These are phyloP conservation scores for Sinodicranocentrus sp. DNA, from an alignment of 2,888 invertebrate genomes.

Conservation along the genomic window DNA sequence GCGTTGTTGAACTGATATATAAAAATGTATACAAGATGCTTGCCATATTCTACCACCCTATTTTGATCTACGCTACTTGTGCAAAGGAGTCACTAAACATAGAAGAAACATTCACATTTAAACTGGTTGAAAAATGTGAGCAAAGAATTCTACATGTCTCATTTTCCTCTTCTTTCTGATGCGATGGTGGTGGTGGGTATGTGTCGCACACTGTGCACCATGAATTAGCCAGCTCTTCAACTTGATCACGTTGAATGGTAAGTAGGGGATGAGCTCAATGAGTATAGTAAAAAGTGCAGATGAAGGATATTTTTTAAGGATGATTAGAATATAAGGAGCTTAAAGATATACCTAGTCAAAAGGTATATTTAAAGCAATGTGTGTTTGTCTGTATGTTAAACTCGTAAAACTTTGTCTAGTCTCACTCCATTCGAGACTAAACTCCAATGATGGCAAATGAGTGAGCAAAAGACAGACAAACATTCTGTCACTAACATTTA, in stretches of 20 bases:
- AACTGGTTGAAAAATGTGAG: constrained; percentile 40
- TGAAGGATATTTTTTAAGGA: too few relatives aligned
- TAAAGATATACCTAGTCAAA: too few relatives aligned
- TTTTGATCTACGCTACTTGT: too few relatives aligned
- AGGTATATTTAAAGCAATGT: too few relatives aligned
- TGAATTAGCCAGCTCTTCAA: constrained; percentile 12
- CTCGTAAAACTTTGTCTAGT: too few relatives aligned
- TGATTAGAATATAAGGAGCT: too few relatives aligned
- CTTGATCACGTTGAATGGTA: too few relatives aligned
- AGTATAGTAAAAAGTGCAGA: too few relatives aligned
- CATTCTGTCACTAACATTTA: constrained; percentile 58
- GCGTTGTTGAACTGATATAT: constrained; percentile 19
- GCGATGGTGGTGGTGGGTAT: constrained; percentile 1
- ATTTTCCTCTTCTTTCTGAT: constrained; percentile 36
- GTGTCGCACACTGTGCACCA: constrained; percentile 30
- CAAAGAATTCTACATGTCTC: constrained; percentile 31
- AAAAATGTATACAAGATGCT: constrained; percentile 6
- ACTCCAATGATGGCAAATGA: constrained; percentile 37
- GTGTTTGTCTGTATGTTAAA: too few relatives aligned
- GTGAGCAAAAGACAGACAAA: constrained; percentile 44
- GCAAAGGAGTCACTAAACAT: constrained; percentile 31
- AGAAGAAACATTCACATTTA: constrained; percentile 38
- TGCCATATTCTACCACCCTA: constrained; percentile 17
- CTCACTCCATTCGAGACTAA: too few relatives aligned
- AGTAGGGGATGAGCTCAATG: too few relatives aligned